A percentile compares a stretch with the other conserved stretches of the same genome.
Conservation (phyloP, 2,888 invertebrate genomes). For the Catocala fraxini region DNA sequence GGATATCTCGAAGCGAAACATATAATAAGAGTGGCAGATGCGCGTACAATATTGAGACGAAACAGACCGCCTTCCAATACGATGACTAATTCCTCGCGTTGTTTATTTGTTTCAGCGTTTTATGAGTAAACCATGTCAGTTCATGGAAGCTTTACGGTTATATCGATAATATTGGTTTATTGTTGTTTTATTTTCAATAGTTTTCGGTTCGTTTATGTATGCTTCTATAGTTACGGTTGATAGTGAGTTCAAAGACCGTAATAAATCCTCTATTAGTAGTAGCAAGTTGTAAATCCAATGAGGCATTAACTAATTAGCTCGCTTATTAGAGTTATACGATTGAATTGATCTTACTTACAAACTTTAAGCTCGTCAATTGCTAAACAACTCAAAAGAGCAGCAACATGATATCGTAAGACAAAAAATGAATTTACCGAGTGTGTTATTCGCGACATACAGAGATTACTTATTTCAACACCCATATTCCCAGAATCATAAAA, state of each 20-base stretch:
- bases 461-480: conserved; percentile 31
- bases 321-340: background rate
- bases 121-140: conserved; percentile 75
- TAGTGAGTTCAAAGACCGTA: conserved; percentile 6
- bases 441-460: conserved; percentile 5
- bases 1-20: conserved; percentile 49
- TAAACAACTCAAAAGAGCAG: no score
- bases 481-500: conserved; percentile 56
- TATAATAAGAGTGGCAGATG: conserved; percentile 57
- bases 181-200: conserved; percentile 40
- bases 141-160: conserved; percentile 54
- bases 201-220: conserved; percentile 10
- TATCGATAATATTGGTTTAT: conserved; percentile 50
- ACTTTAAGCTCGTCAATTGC: no score
- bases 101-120: conserved; percentile 74
- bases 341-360: no score
- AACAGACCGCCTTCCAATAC: conserved; percentile 64
- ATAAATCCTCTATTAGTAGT: background rate
- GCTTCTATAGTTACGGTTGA: background rate
- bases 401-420: no score
- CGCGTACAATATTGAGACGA: conserved; percentile 68
- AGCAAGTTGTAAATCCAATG: background rate
- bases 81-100: conserved; percentile 64
- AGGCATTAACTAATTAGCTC: background rate
- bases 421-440: background rate